Percentiles rank a stretch among this genome's conserved stretches.
Conservation (phyloP, 2,113 vertebrate species). For the Synchiropus splendidus region DNA sequence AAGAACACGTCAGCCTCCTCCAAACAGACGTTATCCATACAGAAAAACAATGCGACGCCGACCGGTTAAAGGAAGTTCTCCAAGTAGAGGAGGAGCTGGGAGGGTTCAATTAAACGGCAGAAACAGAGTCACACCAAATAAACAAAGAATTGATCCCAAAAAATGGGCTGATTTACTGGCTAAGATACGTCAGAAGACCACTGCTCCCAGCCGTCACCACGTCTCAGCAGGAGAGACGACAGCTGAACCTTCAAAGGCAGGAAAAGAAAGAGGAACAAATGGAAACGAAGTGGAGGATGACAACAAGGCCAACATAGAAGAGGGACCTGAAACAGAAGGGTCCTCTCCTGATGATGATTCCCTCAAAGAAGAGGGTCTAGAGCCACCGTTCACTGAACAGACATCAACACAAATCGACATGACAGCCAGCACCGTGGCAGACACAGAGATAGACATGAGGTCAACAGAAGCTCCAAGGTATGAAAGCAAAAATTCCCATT, state of each 20-base stretch:
- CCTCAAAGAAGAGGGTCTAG: constrained; percentile 48
- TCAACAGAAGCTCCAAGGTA: constrained; percentile 16
- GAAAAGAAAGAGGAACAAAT: not conserved
- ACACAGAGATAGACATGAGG: not conserved
- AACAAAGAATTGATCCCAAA: constrained; percentile 78
- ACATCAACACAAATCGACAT: constrained; percentile 3
- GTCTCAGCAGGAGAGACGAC: constrained; percentile 16
- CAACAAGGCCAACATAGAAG: constrained; percentile 4
- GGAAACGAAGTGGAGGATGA: constrained; percentile 5
- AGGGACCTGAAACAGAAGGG: constrained; percentile 50
- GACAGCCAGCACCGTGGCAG: constrained; percentile 15
- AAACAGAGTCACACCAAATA: constrained; percentile 68
- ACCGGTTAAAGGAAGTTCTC: constrained; percentile 18
- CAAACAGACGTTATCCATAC: constrained; percentile 17
- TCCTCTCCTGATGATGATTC: constrained; percentile 64
- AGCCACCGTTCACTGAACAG: constrained; percentile 14
- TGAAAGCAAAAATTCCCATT: constrained; percentile 6
- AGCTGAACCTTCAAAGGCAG: constrained; percentile 5
- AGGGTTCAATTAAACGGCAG: constrained; percentile 54
- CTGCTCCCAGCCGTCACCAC: constrained; percentile 27
- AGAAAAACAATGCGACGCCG: constrained; percentile 25
- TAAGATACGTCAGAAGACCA: constrained; percentile 78
- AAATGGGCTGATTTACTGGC: constrained; percentile 87
- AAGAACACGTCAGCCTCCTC: constrained; percentile 5
- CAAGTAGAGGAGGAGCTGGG: constrained; percentile 20